Base-by-base conservation (phyloP, 2,888 invertebrate genomes). In the Alitta virens region DNA sequence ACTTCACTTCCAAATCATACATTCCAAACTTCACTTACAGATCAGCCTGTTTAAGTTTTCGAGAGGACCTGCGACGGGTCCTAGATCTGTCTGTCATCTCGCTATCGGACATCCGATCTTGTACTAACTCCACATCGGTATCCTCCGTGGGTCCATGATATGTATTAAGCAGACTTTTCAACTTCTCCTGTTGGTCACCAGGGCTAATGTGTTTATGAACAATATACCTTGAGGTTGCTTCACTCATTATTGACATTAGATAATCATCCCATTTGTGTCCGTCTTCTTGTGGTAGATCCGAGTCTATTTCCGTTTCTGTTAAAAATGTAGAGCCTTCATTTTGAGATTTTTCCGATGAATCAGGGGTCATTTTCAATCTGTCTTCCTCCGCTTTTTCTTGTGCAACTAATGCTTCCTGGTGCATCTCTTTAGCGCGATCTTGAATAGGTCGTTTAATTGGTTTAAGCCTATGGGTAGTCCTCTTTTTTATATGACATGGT, bases 201-300 rank as follows among this genome's bases (percentile, higher is more conserved):
- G 68, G 63, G 24, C 64, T 61, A 56, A 74, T 74, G 38, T 69
- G 70, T 57, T 76, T 71, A 61, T 76, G 72, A 1, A 79, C 79
- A 42, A 81, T 72, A 79, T 78, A 80, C 52, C 75, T 73, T n/a
- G 82, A 80, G n/a, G 81, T 80, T 50, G 73, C 68, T 26, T 74
- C 63, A 65, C 78, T 78, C 38, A 82, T 59, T 38, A 73, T 68
- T 2, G 78, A 75, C 69, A 82, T 68, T n/a, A 81, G 64, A 67
- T 74, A 77, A 9, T 78, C 73, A 68, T 81, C 81, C 81, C 81
- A 81, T 33, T 77, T 74, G 21, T 51, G 24, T 14, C 7, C 12
- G 33, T 33, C 33, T 33, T 33, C 12, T 33, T 33, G 33, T 7
- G 33, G 33, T 5, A 12, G 33, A 7, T 33, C 33, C 5, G 12